These are phyloP conservation scores for Ascaphus truei DNA, from an alignment of 2,113 vertebrate genomes.

Conservation along the genomic window DNA sequence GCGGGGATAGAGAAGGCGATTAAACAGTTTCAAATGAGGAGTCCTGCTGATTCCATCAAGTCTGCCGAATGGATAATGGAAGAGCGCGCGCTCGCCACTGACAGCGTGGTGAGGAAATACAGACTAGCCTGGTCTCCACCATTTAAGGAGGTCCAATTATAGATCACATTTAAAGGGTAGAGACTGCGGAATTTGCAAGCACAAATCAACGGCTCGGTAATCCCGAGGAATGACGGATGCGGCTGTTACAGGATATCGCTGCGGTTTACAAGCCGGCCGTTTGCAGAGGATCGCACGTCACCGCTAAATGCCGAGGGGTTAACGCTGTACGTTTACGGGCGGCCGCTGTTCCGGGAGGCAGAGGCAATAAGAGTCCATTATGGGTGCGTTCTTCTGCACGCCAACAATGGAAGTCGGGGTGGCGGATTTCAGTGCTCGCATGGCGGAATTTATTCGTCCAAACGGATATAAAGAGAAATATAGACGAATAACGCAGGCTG, in stretches of 20 bases:
- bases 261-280: constrained; percentile 85
- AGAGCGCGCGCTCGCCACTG: constrained; percentile 86
- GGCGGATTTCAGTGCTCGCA: constrained; percentile 12
- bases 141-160: constrained; percentile 95
- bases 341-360: constrained; percentile 67
- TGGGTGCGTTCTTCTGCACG: constrained; percentile 24
- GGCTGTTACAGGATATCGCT: constrained; percentile 81
- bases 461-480: too few species aligned
- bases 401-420: too few species aligned
- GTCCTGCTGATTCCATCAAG: constrained; percentile 97
- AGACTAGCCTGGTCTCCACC: constrained; percentile 86
- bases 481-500: too few species aligned
- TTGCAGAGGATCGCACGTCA: constrained; percentile 78
- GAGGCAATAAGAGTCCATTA: constrained; percentile 36
- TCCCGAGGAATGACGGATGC: constrained; percentile 89
- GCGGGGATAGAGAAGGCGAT: constrained; percentile 79
- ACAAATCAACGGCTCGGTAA: constrained; percentile 92
- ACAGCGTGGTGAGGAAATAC: constrained; percentile 74
- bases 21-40: constrained; percentile 92
- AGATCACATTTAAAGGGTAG: constrained; percentile 78
- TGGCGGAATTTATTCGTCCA: constrained; percentile 1
- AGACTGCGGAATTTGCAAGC: constrained; percentile 84
- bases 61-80: constrained; percentile 97
- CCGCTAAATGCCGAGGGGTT: constrained; percentile 67
- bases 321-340: constrained; percentile 58